Evolutionary conservation across 1,140 invertebrate genomes (phyloP).

Genomic region (Pachypsylla venusta): DNA sequence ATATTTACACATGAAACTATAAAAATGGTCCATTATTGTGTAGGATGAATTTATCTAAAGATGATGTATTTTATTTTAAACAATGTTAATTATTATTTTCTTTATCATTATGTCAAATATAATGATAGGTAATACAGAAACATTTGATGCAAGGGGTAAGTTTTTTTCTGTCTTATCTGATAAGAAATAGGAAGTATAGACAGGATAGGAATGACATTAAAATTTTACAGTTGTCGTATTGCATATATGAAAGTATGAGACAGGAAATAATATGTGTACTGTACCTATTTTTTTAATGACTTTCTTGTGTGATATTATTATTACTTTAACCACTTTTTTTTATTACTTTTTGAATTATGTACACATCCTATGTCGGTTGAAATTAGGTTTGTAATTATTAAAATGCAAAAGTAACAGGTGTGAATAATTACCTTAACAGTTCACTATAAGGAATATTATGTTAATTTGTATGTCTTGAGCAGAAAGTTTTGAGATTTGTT

Average conservation of each 20-base stretch:
- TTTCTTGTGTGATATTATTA: background rate
- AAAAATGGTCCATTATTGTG: background rate
- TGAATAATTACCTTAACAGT: too few relatives aligned
- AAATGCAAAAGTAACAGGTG: too few relatives aligned
- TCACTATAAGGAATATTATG: too few relatives aligned
- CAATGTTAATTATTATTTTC: background rate
- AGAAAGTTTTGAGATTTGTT: too few relatives aligned
- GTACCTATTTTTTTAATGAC: background rate
- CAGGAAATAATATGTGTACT: too few relatives aligned
- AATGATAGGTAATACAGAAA: background rate
- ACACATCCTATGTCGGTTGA: too few relatives aligned
- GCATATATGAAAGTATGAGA: too few relatives aligned
- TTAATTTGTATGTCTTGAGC: too few relatives aligned
- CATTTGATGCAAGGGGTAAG: slow-evolving; percentile 6
- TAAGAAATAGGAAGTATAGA: background rate
- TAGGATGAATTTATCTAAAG: background rate
- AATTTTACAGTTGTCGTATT: background rate
- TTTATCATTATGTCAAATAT: slow-evolving; percentile 4
- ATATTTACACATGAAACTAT: background rate
- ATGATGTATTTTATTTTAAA: background rate
- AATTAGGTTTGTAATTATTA: too few relatives aligned
- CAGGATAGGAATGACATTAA: background rate
- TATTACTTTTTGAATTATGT: too few relatives aligned
- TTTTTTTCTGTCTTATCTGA: background rate
- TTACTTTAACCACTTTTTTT: background rate